These are phyloP conservation scores for Sebastolobus alascanus DNA, from an alignment of 2,797 vertebrate species.

Conservation along the genomic window DNA sequence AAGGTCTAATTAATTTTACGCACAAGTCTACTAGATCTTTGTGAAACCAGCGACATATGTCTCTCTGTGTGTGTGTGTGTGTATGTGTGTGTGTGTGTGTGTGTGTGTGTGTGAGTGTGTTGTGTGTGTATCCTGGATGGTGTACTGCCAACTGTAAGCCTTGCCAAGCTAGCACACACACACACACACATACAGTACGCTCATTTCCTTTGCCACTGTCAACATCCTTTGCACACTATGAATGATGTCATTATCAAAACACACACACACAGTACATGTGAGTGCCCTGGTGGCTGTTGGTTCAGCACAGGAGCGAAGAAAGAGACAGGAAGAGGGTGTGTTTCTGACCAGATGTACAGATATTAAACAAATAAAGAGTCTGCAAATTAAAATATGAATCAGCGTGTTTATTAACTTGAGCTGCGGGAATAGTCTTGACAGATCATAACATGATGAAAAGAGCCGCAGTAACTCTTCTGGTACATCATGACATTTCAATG, in stretches of 20 bases:
- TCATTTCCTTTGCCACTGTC: constrained; percentile 59
- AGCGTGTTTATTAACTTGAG: neutral
- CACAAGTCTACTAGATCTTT: neutral
- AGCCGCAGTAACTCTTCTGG: neutral
- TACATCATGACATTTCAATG: neutral
- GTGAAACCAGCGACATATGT: constrained; percentile 5
- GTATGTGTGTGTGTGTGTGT: constrained; percentile 2
- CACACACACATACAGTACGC: constrained; percentile 47
- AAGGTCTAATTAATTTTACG: neutral
- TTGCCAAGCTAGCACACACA: constrained; percentile 22
- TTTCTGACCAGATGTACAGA: constrained; percentile 30
- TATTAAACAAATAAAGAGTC: constrained; percentile 12
- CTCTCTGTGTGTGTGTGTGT: neutral
- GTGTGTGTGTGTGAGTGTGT: neutral
- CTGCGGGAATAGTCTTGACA: neutral
- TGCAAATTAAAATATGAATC: neutral
- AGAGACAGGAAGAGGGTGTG: constrained; percentile 3
- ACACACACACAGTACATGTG: constrained; percentile 20
- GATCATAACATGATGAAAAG: neutral
- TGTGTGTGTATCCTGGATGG: constrained; percentile 27
- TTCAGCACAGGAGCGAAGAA: constrained; percentile 11
- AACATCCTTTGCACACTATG: constrained; percentile 58
- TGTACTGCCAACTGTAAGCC: constrained; percentile 41
- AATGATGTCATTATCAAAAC: constrained; percentile 63
- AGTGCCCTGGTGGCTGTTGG: constrained; percentile 14